Conservation (phyloP, 2,113 vertebrate genomes). For the Choloepus hoffmanni region DNA sequence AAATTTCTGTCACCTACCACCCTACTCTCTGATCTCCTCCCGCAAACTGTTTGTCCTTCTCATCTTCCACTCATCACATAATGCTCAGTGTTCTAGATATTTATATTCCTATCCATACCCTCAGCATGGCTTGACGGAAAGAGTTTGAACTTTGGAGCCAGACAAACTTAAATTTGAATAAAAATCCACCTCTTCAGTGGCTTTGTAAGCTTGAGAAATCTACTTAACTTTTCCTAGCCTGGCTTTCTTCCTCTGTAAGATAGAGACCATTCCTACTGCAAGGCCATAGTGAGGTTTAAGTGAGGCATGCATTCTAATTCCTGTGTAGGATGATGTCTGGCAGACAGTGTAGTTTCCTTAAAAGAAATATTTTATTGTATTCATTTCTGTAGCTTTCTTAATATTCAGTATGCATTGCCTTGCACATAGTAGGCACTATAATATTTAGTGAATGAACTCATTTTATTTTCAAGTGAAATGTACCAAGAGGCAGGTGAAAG, state of each 20-base stretch:
- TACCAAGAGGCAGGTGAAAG: not conserved
- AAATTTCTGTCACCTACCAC: not conserved
- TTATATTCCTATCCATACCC: not conserved
- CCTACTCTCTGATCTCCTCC: not conserved
- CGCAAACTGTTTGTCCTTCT: not conserved
- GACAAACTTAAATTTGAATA: not conserved
- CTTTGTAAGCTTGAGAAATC: not conserved
- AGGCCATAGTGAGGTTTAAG: not conserved
- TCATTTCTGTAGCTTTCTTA: not conserved
- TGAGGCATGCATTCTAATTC: not conserved
- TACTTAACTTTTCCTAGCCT: not conserved
- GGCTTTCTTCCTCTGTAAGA: slow-evolving; percentile 30
- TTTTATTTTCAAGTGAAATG: slow-evolving; percentile 19
- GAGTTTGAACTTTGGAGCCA: slow-evolving; percentile 4
- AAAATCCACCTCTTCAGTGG: slow-evolving; percentile 5
- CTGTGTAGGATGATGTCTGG: not conserved
- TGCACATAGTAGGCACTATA: not conserved
- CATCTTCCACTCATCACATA: rapidly evolving
- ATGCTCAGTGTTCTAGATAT: not conserved
- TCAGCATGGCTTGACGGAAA: not conserved
- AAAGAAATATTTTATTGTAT: not conserved
- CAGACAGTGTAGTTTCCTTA: not conserved
- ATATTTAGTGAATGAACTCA: not conserved
- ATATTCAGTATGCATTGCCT: not conserved
- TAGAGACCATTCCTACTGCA: not conserved